Conservation (phyloP, 2,888 invertebrate genomes). For the Sturmia bella region DNA sequence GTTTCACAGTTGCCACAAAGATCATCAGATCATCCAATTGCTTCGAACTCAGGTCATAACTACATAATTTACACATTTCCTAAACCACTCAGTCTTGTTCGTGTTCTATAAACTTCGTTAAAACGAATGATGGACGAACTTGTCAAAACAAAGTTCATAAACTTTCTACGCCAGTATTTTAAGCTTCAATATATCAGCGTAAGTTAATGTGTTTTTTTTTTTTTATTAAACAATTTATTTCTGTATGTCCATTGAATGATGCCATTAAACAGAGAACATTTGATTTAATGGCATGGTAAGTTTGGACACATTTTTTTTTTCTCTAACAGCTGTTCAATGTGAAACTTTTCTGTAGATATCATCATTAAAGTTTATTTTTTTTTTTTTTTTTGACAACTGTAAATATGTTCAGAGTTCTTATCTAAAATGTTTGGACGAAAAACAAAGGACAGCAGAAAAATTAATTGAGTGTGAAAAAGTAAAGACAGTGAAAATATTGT, state of each 20-base stretch:
- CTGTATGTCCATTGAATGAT: slow-evolving; percentile 63
- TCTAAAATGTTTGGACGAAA: not conserved
- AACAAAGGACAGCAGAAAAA: slow-evolving; percentile 7
- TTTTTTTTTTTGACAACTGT: slow-evolving; percentile 39
- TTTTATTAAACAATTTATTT: not conserved
- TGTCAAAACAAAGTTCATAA: too few relatives aligned
- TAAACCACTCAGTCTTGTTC: too few relatives aligned
- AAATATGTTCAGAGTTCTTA: slow-evolving; percentile 12
- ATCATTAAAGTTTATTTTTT: not conserved
- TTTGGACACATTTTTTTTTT: slow-evolving; percentile 41
- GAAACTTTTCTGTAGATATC: slow-evolving; percentile 36
- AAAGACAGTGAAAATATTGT: not conserved
- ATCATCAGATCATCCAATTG: too few relatives aligned
- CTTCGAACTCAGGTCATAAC: too few relatives aligned
- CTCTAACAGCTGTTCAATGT: slow-evolving; percentile 55
- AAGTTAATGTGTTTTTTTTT: too few relatives aligned
- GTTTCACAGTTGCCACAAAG: too few relatives aligned
- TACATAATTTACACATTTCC: too few relatives aligned
- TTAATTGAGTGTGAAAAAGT: slow-evolving; percentile 36
- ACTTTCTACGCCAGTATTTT: too few relatives aligned
- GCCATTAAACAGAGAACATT: slow-evolving; percentile 41
- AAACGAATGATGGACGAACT: too few relatives aligned
- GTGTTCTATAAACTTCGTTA: too few relatives aligned
- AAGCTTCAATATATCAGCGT: too few relatives aligned
- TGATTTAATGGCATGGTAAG: slow-evolving; percentile 62